phyloP scores from a whole-genome alignment of 2,113 vertebrate species.

The Neopipo cinnamomea region DNA sequence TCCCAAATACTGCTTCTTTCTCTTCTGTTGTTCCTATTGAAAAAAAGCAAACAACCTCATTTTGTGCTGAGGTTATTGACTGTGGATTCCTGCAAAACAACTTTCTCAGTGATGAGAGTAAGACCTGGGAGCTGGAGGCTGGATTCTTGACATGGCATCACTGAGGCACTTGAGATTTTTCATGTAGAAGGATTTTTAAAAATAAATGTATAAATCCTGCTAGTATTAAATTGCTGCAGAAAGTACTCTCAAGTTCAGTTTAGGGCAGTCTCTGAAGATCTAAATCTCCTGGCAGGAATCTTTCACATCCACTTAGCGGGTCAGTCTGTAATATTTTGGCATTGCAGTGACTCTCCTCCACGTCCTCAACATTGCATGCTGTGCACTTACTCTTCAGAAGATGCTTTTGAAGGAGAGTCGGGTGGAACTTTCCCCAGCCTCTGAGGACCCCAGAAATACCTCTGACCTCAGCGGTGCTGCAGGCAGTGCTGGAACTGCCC shows the following conservation, averaged over 20 bases:
- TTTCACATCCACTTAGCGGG: background rate
- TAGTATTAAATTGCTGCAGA: background rate
- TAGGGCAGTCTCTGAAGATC: background rate
- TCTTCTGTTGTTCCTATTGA: background rate
- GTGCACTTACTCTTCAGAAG: background rate
- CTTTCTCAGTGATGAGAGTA: background rate
- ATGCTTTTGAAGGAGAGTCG: background rate
- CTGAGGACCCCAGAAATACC: background rate
- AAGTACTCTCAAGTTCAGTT: background rate
- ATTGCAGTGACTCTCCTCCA: background rate
- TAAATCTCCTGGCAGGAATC: background rate
- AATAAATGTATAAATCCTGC: background rate
- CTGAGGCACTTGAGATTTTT: background rate
- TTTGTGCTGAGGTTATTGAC: background rate
- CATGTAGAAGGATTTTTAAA: background rate
- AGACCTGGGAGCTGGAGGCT: background rate
- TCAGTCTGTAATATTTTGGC: background rate
- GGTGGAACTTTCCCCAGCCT: background rate
- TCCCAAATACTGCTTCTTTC: background rate
- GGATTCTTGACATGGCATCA: background rate
- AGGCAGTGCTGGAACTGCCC: background rate
- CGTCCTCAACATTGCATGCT: rapidly evolving
- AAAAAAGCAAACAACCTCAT: background rate
- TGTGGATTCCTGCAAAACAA: background rate
- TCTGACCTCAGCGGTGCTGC: background rate